Conservation (phyloP, 2,797 vertebrate genomes). For the Chaetophractus vellerosus region DNA sequence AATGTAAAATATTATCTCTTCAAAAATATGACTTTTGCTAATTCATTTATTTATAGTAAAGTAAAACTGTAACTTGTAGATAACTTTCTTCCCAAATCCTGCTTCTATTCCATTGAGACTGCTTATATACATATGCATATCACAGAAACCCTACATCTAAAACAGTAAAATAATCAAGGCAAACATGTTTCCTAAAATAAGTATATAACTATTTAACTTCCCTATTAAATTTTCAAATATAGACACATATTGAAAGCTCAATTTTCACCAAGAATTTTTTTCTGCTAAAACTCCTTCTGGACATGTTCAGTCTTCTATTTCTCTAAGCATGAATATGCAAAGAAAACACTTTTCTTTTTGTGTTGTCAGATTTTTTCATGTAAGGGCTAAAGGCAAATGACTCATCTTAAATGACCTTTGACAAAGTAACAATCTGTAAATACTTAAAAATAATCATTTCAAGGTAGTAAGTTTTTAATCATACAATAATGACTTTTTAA, state of each 20-base stretch:
- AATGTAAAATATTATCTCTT: not conserved
- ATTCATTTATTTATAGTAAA: not conserved
- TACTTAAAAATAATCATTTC: conserved; percentile 49
- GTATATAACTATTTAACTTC: not conserved
- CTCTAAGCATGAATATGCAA: conserved; percentile 65
- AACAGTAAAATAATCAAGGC: not conserved
- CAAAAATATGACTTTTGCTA: conserved; percentile 1
- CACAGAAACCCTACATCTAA: not conserved
- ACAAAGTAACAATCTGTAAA: not conserved
- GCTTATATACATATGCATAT: not conserved
- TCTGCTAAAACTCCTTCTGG: not conserved
- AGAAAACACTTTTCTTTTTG: conserved; percentile 36
- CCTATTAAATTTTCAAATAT: conserved; percentile 25
- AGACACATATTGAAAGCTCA: not conserved
- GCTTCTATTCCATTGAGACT: not conserved
- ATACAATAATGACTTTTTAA: not conserved
- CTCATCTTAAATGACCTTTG: conserved; percentile 16
- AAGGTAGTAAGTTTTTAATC: conserved; percentile 46
- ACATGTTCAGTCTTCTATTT: conserved; percentile 1
- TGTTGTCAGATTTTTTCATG: conserved; percentile 44
- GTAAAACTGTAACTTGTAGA: not conserved
- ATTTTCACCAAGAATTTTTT: conserved; percentile 41
- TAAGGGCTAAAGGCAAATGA: conserved; percentile 52
- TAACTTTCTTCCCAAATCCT: not conserved
- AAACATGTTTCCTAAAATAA: conserved; percentile 41